Percentiles rank a stretch among this genome's conserved stretches.
phyloP scores from a whole-genome alignment of 2,797 vertebrate species.

The Hoplostethus atlanticus region DNA sequence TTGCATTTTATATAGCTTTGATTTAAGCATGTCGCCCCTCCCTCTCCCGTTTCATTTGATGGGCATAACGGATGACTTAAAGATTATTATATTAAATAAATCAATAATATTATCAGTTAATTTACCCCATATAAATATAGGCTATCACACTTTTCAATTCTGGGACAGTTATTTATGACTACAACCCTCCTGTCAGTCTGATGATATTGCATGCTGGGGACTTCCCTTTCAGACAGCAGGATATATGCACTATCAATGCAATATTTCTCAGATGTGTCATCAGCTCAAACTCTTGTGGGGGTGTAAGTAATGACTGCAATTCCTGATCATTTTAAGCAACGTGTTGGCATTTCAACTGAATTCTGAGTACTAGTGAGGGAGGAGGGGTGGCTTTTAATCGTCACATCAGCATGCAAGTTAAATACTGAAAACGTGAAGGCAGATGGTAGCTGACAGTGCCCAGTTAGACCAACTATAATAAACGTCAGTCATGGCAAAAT shows the following conservation, averaged over 20 bases:
- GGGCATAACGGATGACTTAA: slow-evolving; percentile 22
- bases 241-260: too few relatives aligned
- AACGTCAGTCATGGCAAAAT: slow-evolving; percentile 1
- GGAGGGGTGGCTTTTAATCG: too few relatives aligned
- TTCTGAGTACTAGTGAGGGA: too few relatives aligned
- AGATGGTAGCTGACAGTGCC: neutral
- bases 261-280: too few relatives aligned
- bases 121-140: slow-evolving; percentile 19
- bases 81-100: slow-evolving; percentile 11
- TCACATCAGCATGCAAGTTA: neutral
- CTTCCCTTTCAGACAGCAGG: too few relatives aligned
- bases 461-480: neutral
- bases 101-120: slow-evolving; percentile 6
- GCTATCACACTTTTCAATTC: neutral
- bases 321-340: too few relatives aligned
- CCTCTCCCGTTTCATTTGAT: slow-evolving; percentile 36
- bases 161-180: neutral
- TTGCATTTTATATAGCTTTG: slow-evolving; percentile 46
- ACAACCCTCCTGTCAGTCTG: neutral
- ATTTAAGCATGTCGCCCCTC: slow-evolving; percentile 44
- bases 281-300: too few relatives aligned
- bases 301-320: too few relatives aligned
- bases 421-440: neutral
- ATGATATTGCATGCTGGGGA: too few relatives aligned
- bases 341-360: too few relatives aligned